Base-by-base conservation (phyloP, 37 sponge, comb jelly and placozoan genomes). In the Theonella swinhoei region DNA sequence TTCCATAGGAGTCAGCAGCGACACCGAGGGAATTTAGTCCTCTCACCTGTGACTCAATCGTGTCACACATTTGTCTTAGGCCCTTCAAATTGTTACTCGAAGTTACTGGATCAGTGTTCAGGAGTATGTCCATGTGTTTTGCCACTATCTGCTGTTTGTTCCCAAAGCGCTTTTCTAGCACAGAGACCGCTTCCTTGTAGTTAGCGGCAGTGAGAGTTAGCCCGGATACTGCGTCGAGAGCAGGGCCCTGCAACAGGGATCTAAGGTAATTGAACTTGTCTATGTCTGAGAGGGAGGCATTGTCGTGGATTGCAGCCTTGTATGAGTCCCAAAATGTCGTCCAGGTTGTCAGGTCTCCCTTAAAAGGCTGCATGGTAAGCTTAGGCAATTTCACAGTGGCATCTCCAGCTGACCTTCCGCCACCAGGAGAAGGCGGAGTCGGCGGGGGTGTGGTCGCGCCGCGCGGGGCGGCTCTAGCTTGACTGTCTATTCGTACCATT, bases 261-360 rank as follows among this genome's bases (percentile, higher is more conserved):
- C 75, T 74, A 42, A 74, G 30, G 75, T 74, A 47, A 19, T 41
- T 74, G 9, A 74, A 74, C 20, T 74, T 74, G 47, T 74, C 75
- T 5, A 74, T 69, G 70, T 69, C 70, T 69, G 70, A 69, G 2
- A 69, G 8, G 70, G 70, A 4, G 35, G 70, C 2, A 19, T 69
- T 69, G 8, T 19, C 35, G 33, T 69, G 70, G 35, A 69, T 69
- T 2, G 70, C 70, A 28, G 43, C n/a, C 4, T 43, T 39, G 47
- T 17, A 74, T 3, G 75, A 47, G 54, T 74, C 75, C 75, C 75
- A 74, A 43, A 74, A 74, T 3, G 75, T 37, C 2, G 75, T 74
- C 75, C 75, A 74, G 3, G 2, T 1, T 17, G 75, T 43, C 20
- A 74, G 23, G 47, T 74, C 75, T 43, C 75, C 75, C 38, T 19